Evolutionary conservation across 2,113 vertebrate species (phyloP).

Genomic region (Rhagologus leucostigma): DNA sequence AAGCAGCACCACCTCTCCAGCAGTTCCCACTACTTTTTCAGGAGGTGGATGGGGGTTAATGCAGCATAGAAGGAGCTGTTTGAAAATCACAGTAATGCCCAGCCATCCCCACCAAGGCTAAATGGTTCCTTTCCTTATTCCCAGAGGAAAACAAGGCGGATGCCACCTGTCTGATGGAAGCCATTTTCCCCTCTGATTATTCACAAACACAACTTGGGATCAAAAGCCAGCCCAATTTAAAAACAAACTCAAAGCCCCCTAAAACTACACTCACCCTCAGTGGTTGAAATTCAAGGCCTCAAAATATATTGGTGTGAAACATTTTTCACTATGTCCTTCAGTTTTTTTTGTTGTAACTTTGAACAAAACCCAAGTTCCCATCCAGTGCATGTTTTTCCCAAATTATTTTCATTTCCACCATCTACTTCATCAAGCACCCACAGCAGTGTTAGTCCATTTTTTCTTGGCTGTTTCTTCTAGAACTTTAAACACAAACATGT

Average conservation of each 20-base stretch:
- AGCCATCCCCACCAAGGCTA: background rate
- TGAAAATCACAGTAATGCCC: background rate
- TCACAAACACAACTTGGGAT: background rate
- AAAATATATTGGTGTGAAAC: background rate
- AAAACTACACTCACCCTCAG: background rate
- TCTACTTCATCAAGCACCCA: background rate
- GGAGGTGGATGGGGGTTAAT: background rate
- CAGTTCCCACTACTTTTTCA: background rate
- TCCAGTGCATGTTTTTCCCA: background rate
- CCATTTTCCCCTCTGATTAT: background rate
- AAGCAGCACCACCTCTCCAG: background rate
- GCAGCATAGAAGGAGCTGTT: background rate
- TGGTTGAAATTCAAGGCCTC: background rate
- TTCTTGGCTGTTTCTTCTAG: background rate
- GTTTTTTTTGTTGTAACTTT: background rate
- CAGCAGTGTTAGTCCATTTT: fast-evolving
- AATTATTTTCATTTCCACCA: background rate
- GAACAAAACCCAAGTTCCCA: background rate
- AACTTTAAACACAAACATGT: background rate
- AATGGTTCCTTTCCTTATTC: background rate
- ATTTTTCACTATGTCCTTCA: background rate
- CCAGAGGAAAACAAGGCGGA: background rate
- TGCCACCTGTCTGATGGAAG: background rate
- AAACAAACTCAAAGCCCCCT: background rate
- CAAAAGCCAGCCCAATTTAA: background rate